Percentiles rank a stretch among this genome's conserved stretches.
Evolutionary conservation across 2,113 vertebrate species (phyloP).

Genomic region (Falcunculus frontatus): DNA sequence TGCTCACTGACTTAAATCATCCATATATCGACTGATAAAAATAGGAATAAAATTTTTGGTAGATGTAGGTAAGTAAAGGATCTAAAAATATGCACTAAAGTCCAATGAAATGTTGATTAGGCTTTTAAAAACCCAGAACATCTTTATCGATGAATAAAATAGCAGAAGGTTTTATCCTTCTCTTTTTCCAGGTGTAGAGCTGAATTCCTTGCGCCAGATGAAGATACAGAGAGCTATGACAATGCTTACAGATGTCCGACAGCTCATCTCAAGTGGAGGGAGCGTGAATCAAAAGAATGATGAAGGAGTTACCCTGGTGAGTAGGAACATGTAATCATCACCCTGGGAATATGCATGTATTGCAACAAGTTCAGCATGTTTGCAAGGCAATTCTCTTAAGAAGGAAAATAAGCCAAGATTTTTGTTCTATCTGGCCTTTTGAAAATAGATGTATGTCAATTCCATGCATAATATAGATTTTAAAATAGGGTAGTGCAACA

Average conservation of each 20-base stretch:
- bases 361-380: neutral
- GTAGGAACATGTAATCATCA: neutral
- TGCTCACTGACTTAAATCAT: neutral
- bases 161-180: neutral
- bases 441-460: neutral
- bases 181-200: constrained; percentile 79
- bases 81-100: neutral
- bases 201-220: constrained; percentile 80
- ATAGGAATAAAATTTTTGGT: neutral
- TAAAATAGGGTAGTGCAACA: neutral
- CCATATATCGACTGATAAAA: neutral
- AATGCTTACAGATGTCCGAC: constrained; percentile 87
- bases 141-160: neutral
- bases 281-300: constrained; percentile 83
- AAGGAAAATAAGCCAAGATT: neutral
- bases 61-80: neutral
- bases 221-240: constrained; percentile 79
- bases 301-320: constrained; percentile 89
- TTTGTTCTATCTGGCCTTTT: neutral
- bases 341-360: neutral
- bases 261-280: constrained; percentile 78
- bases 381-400: neutral
- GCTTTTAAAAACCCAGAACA: neutral
- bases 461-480: neutral
- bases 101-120: neutral